Evolutionary conservation across 2,113 vertebrate species (phyloP), one percentile per base, ranked within the genome.

Genomic region (Pyxicephalus adspersus): DNA sequence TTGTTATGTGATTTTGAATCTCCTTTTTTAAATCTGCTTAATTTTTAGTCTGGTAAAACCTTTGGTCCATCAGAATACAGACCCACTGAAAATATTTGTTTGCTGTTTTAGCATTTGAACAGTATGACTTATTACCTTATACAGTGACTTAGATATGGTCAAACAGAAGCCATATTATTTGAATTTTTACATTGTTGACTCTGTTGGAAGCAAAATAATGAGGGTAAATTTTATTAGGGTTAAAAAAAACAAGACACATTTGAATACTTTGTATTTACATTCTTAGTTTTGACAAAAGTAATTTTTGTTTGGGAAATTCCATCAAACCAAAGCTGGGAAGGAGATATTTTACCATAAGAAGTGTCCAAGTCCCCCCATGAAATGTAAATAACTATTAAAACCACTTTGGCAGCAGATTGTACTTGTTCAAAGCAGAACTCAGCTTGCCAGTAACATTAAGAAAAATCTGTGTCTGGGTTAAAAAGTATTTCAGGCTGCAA

Each of bases 351-450:
- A 25, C 23, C 58, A 25, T 15, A 60, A 25, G 25, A 61, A 61
- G 23, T 61, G 58, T 61, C 58, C 58, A 61, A 61, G 58, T 61
- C 23, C 15, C 13, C 57, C 57, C 2, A 60, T 61, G 58, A 61
- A 61, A 61, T 61, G 58, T 61, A 61, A 61, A 61, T 61, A 61
- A 25, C 58, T 26, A 61, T 61, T 25, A 26, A 61, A 61, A 61
- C 58, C 58, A 61, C 58, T 61, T 61, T 61, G 22, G 58, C 25
- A 61, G 26, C 58, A 61, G 58, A 26, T 25, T 20, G 22, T 61
- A 16, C 22, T 26, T 61, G 58, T 60, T 22, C 57, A 23, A 60
- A 22, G 25, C 26, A 61, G 57, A 60, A 7, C 25, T 15, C 25
- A 15, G 22, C 58, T 26, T 25, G 58, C 22, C 58, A 61, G 58